These are phyloP conservation scores for Fulmarus glacialis DNA, from an alignment of 2,113 vertebrate species.

Conservation along the genomic window DNA sequence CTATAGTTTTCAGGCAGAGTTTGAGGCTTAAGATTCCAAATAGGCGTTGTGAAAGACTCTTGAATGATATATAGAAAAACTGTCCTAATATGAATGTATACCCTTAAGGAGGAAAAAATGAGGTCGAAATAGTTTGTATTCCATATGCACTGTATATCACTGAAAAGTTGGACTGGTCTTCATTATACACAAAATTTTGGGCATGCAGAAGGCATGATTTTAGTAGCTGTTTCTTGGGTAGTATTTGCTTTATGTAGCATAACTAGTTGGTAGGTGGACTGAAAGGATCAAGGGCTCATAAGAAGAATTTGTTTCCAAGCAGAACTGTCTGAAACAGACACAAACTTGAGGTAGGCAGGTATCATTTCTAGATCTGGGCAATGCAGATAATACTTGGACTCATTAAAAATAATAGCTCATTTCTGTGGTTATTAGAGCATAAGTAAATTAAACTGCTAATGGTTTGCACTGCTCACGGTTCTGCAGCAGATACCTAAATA, in stretches of 20 bases:
- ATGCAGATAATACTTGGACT: slow-evolving; percentile 12
- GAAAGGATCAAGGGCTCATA: neutral
- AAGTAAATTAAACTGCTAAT: slow-evolving; percentile 55
- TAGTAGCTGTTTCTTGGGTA: neutral
- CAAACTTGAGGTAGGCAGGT: neutral
- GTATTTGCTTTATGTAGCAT: neutral
- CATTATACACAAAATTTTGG: neutral
- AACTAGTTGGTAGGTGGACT: neutral
- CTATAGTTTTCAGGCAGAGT: neutral
- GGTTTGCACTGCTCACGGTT: neutral
- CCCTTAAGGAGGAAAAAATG: neutral
- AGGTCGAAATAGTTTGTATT: neutral
- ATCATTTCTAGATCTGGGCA: neutral
- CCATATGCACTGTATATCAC: neutral
- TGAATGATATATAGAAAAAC: neutral
- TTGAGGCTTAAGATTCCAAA: neutral
- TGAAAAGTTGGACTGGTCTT: neutral
- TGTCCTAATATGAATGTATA: neutral
- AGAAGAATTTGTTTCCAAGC: neutral
- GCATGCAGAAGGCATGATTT: neutral
- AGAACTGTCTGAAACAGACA: neutral
- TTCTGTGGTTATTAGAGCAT: slow-evolving; percentile 62
- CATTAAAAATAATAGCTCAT: slow-evolving; percentile 67
- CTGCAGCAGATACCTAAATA: neutral
- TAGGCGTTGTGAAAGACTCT: neutral